Base-by-base conservation (phyloP, 2,113 vertebrate species). In the Leucopternis melanops region DNA sequence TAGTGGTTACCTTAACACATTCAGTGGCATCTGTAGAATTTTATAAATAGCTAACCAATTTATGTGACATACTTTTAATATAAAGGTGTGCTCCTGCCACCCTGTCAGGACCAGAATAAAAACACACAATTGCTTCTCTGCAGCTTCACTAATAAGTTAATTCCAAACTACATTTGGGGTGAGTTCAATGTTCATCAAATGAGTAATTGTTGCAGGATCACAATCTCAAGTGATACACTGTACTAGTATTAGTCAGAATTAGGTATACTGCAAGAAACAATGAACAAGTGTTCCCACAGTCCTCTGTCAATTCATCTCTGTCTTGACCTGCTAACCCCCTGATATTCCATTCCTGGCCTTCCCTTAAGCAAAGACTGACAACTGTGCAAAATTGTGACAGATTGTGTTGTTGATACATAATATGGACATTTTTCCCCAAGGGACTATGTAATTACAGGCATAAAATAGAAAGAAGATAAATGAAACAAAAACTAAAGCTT, bases 391-490 rank as follows among this genome's bases (percentile, higher is more conserved):
- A 97, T 72, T 85, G 66, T 70, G 88, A 96, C 61, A 69, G 65
- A 94, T 42, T 94, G 20, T 75, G 57, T 17, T 95, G 59, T 82
- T 96, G 65, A 59, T 86, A 88, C 13, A 21, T 67, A 94, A 61
- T 71, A 63, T 32, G 14, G 34, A 58, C 22, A 17, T 20, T 90
- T 94, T 54, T 80, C 45, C 86, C 31, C 40, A 73, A 72, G 29
- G 42, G 61, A 52, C 13, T 81, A 26, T 62, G 58, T 86, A 94
- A 97, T 94, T 95, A 62, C 34, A 42, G 86, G 16, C 1, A 3
- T 87, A 88, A 94, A 91, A 74, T 49, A 90, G 27, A 80, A 94
- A 93, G 67, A 94, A 90, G 55, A 69, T 31, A 91, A 91, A 94
- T 90, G 20, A 94, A 86, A 82, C 19, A 54, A n/a, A 88, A 97